phyloP scores from a whole-genome alignment of 2,888 invertebrate species.

The Orthonevra nobilis region DNA sequence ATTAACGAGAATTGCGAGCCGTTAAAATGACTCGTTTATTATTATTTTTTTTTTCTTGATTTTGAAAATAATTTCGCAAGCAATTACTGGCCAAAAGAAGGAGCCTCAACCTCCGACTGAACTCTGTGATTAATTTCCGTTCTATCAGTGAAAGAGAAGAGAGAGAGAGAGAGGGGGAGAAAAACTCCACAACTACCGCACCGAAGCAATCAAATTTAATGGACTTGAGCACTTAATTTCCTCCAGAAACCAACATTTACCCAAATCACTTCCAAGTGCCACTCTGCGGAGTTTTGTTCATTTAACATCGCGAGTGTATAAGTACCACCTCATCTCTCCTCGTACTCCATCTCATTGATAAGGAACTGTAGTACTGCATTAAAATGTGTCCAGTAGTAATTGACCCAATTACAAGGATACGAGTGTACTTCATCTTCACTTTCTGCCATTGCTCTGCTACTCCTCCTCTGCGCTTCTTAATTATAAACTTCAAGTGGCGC shows the following conservation, averaged over 20 bases:
- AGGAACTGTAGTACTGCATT: conserved; percentile 13
- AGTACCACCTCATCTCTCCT: background rate
- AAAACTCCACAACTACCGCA: background rate
- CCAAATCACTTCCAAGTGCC: conserved; percentile 37
- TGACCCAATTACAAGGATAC: conserved; percentile 58
- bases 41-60: no score
- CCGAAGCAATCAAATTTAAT: conserved; percentile 29
- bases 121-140: no score
- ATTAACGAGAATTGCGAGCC: no score
- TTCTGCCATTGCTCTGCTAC: no score
- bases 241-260: conserved; percentile 43
- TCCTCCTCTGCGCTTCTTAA: conserved; percentile 35
- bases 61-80: no score
- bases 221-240: conserved; percentile 51
- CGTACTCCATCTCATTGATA: background rate
- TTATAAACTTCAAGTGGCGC: conserved; percentile 49
- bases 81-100: no score
- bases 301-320: conserved; percentile 5
- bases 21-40: no score
- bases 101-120: no score
- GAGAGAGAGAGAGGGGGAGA: no score
- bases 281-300: conserved; percentile 6
- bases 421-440: no score
- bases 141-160: background rate
- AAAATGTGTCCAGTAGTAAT: conserved; percentile 59